Percentiles rank a stretch among this genome's conserved stretches.
These are phyloP conservation scores for Ashinkailepas kermadecensis DNA, from an alignment of 2,888 invertebrate genomes.

Conservation along the genomic window DNA sequence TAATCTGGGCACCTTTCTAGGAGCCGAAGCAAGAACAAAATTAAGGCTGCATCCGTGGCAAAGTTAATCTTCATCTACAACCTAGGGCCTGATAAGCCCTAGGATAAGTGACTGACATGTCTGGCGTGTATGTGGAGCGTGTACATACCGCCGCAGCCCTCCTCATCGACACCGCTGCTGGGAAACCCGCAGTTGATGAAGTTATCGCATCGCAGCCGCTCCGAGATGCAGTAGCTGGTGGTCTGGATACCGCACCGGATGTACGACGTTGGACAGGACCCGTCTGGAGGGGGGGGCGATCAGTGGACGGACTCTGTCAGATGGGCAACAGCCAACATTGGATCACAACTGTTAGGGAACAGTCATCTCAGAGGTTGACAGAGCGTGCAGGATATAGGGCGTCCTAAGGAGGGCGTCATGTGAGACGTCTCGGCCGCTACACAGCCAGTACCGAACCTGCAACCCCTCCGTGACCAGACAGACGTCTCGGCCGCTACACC, in stretches of 20 bases:
- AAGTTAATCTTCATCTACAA: too few species aligned
- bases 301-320: background rate
- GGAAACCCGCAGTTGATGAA: conserved; percentile 19
- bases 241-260: conserved; percentile 6
- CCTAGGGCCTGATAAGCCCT: too few species aligned
- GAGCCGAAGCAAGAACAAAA: too few species aligned
- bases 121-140: too few species aligned
- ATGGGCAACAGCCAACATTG: background rate
- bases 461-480: too few species aligned
- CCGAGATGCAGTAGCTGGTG: background rate
- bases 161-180: background rate
- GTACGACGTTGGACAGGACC: background rate
- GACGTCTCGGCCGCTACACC: too few species aligned
- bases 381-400: too few species aligned
- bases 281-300: background rate
- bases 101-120: too few species aligned
- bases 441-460: too few species aligned
- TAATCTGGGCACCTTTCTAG: too few species aligned
- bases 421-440: too few species aligned
- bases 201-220: background rate
- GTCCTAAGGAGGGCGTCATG: background rate
- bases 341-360: background rate
- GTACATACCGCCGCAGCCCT: background rate
- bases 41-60: too few species aligned
- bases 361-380: background rate